Percentiles rank a stretch among this genome's conserved stretches.
Evolutionary conservation across 2,888 invertebrate genomes (phyloP).

Genomic region (Chloroclystis v-ata): DNA sequence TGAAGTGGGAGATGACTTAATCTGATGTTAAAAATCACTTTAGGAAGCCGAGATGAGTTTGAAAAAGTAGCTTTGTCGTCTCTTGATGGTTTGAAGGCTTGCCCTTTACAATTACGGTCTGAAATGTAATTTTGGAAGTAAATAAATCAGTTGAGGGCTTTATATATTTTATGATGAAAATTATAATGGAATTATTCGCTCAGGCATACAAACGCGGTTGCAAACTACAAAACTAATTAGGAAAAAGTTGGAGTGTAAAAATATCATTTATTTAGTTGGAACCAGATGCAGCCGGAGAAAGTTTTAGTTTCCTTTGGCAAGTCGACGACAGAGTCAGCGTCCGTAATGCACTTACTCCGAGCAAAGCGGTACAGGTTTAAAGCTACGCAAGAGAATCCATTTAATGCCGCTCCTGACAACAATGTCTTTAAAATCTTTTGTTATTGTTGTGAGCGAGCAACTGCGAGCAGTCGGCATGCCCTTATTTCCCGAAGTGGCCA

Average conservation of each 20-base stretch:
- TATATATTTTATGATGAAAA: not conserved
- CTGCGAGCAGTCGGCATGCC: conserved; percentile 24
- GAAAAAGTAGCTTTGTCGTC: conserved; percentile 2
- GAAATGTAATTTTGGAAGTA: conserved; percentile 1
- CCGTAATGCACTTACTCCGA: conserved; percentile 30
- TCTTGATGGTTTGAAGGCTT: not conserved
- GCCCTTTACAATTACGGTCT: not conserved
- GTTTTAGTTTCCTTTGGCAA: conserved; percentile 26
- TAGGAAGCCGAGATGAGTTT: conserved; percentile 8
- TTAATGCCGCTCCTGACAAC: conserved; percentile 42
- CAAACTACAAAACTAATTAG: conserved; percentile 24
- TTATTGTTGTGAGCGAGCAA: conserved; percentile 29
- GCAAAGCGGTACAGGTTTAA: conserved; percentile 35
- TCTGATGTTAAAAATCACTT: conserved; percentile 29
- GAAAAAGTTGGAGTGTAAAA: conserved; percentile 23
- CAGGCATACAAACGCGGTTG: conserved; percentile 10
- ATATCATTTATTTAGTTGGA: conserved; percentile 25
- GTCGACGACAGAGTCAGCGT: conserved; percentile 23
- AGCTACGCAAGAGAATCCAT: conserved; percentile 45
- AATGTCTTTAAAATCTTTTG: conserved; percentile 38
- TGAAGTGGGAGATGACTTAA: conserved; percentile 28
- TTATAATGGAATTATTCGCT: not conserved
- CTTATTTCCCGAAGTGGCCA: conserved; percentile 33
- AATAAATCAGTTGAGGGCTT: not conserved
- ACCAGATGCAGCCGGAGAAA: conserved; percentile 17